These are phyloP conservation scores for Temnopleurus reevesii DNA, from an alignment of 53 echinoderm and acorn worm species.

Conservation along the genomic window DNA sequence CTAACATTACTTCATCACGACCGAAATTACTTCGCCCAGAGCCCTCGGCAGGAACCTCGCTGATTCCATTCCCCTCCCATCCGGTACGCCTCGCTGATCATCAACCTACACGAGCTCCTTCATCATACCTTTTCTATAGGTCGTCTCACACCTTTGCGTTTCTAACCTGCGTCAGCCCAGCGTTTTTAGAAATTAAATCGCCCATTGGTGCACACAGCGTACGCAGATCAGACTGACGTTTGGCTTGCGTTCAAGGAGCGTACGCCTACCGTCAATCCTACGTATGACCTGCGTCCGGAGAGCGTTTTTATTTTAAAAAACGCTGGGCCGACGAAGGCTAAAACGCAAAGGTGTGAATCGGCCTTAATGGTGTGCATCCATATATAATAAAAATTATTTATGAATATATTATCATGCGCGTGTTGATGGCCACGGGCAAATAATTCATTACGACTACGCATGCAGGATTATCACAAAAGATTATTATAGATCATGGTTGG, in stretches of 20 bases:
- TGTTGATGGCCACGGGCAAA: slow-evolving; percentile 24
- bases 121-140: slow-evolving; percentile 22
- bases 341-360: too few species aligned
- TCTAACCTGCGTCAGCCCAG: too few species aligned
- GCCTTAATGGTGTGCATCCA: neutral
- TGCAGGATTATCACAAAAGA: slow-evolving; percentile 37
- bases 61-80: neutral
- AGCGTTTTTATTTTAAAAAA: too few species aligned
- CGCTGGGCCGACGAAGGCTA: too few species aligned
- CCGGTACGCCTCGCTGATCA: slow-evolving; percentile 22
- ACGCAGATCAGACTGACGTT: too few species aligned
- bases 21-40: slow-evolving; percentile 13
- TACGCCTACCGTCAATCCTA: too few species aligned
- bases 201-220: too few species aligned
- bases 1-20: neutral
- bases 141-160: too few species aligned
- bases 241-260: too few species aligned
- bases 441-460: slow-evolving; percentile 10
- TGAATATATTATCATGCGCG: neutral
- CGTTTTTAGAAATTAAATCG: too few species aligned
- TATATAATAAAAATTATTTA: slow-evolving; percentile 5
- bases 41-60: neutral
- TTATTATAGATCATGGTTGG: too few species aligned
- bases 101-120: neutral
- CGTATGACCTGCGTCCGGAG: too few species aligned